Percentiles rank a stretch among this genome's conserved stretches.
Conservation (phyloP, 2,797 vertebrate genomes). For the Fratercula arctica region DNA sequence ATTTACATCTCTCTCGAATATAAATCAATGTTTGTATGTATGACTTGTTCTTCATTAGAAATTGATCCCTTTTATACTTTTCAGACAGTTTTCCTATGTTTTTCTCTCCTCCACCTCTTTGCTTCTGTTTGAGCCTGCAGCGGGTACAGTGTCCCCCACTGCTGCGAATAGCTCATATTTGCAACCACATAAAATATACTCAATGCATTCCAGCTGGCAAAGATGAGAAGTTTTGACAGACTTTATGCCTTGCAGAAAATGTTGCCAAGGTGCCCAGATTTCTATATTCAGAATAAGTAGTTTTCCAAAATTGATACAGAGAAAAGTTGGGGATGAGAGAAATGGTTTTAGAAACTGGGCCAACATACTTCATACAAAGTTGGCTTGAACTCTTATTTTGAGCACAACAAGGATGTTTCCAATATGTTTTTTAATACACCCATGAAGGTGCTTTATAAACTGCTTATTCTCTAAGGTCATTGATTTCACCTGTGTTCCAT, state of each 20-base stretch:
- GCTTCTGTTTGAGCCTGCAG: neutral
- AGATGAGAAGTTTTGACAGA: neutral
- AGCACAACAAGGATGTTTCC: neutral
- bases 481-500: neutral
- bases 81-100: neutral
- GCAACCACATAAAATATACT: neutral
- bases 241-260: neutral
- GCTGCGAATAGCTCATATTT: neutral
- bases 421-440: neutral
- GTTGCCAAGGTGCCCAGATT: slow-evolving; percentile 31
- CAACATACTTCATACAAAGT: neutral
- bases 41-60: neutral
- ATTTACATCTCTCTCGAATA: neutral
- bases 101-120: neutral
- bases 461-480: neutral
- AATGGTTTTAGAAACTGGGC: neutral
- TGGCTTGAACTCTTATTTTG: neutral
- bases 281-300: neutral
- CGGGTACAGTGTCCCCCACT: neutral
- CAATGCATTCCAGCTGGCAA: slow-evolving; percentile 1
- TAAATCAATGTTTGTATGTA: neutral
- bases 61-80: neutral
- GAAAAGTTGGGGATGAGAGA: neutral
- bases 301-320: slow-evolving; percentile 28
- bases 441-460: neutral